Percentiles rank a stretch among this genome's conserved stretches.
Evolutionary conservation across 1,140 invertebrate species (phyloP).

Genomic region (Aporrectodea caliginosa): DNA sequence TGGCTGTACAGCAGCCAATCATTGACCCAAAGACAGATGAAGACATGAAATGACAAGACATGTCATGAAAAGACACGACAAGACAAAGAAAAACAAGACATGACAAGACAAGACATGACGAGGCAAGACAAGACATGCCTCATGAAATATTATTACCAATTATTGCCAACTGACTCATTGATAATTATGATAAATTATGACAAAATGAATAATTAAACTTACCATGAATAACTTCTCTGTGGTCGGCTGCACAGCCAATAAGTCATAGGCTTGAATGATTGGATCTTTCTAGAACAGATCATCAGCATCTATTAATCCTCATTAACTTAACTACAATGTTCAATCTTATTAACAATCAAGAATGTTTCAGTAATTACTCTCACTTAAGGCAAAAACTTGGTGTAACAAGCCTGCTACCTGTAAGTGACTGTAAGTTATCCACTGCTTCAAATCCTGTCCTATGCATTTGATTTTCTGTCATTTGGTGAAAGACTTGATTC

Average conservation of each 20-base stretch:
- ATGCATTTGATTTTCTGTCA: too few relatives aligned
- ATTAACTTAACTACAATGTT: not conserved
- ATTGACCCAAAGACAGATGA: not conserved
- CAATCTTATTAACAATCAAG: not conserved
- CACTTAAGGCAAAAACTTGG: not conserved
- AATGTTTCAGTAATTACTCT: not conserved
- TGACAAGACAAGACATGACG: not conserved
- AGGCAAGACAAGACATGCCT: not conserved
- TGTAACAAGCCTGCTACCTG: not conserved
- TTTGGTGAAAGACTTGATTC: too few relatives aligned
- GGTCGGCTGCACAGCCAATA: not conserved
- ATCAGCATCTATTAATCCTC: too few relatives aligned
- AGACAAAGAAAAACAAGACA: not conserved
- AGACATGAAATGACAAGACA: not conserved
- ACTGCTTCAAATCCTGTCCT: not conserved
- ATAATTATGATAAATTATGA: too few relatives aligned
- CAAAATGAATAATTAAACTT: too few relatives aligned
- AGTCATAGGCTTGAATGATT: not conserved
- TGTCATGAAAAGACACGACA: not conserved
- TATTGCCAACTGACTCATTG: not conserved
- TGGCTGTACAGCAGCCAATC: not conserved
- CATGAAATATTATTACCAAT: too few relatives aligned
- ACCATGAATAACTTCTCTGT: not conserved
- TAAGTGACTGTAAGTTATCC: not conserved
- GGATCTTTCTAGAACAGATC: not conserved